Base-by-base conservation (phyloP, 2,888 invertebrate species). In the Herminia tarsipennalis region DNA sequence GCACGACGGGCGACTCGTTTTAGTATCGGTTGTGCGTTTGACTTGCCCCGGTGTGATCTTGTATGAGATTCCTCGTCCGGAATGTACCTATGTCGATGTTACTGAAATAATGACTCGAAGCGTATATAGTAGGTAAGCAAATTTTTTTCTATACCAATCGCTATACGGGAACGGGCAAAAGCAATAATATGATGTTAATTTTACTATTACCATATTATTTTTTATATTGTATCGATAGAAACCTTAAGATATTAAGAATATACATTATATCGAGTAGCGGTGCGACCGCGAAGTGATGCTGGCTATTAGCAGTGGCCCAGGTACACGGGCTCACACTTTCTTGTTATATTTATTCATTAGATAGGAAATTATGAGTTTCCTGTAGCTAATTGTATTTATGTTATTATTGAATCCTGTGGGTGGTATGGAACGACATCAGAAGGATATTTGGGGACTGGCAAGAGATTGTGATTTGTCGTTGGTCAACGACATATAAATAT, bases 131-230 rank as follows among this genome's bases (percentile, higher is more conserved):
- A 87, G 88, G 81, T 89, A 88, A 88, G 87, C 88, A 81, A 83
- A 79, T 88, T 85, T 86, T 81, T 87, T 88, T 90, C 88, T 89
- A 88, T 91, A 91, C 91, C 91, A 88, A 90, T 91, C 88, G 90
- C 91, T 91, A 89, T 91, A 91, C 91, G 91, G 91, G 91, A 91
- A 90, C 91, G 91, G 91, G 91, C 91, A 89, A 88, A 91, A 91
- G 91, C 91, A 91, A 91, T 91, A 91, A 91, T 91, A 91, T 90
- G 88, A 91, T 86, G 88, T 91, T 91, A 90, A 88, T 91, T 90
- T 88, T 84, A 90, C 89, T 85, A 90, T 91, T 91, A 91, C 91
- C 91, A 91, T 91, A 90, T 91, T 90, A 90, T 90, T 91, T 89
- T 88, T 88, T 88, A 88, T 88, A 88, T 88, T 86, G 78, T 88